Evolutionary conservation across 2,113 vertebrate species (phyloP).

Genomic region (Lepisosteus oculatus): DNA sequence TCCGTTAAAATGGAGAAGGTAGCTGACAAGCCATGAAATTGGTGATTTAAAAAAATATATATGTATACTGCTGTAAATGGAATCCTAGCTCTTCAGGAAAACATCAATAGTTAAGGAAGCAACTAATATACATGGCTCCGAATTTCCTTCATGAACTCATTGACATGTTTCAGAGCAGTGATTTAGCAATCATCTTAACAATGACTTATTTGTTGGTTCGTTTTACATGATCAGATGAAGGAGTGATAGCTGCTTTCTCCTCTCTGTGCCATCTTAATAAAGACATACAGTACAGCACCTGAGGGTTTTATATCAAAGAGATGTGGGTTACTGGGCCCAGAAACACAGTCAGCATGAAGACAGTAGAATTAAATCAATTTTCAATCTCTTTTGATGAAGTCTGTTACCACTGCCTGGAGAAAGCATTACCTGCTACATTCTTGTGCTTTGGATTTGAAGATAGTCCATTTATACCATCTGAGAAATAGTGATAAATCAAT

Average conservation of each 20-base stretch:
- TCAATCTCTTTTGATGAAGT: constrained; percentile 37
- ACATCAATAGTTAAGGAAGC: constrained; percentile 38
- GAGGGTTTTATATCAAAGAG: constrained; percentile 36
- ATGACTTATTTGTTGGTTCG: constrained; percentile 33
- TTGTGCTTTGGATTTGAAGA: constrained; percentile 28
- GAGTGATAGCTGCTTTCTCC: constrained; percentile 47
- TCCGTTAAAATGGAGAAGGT: too few relatives aligned
- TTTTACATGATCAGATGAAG: constrained; percentile 57
- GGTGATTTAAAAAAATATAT: too few relatives aligned
- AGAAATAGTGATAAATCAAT: constrained; percentile 6
- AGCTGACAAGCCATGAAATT: too few relatives aligned
- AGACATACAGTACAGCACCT: constrained; percentile 28
- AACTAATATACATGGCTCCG: constrained; percentile 49
- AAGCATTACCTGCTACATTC: constrained; percentile 56
- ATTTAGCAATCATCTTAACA: constrained; percentile 55
- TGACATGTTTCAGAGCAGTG: constrained; percentile 47
- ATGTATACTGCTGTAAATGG: constrained; percentile 12
- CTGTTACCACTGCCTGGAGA: constrained; percentile 42
- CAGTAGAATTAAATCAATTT: constrained; percentile 42
- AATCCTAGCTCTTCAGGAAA: constrained; percentile 34
- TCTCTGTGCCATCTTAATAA: constrained; percentile 30
- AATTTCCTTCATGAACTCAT: constrained; percentile 52
- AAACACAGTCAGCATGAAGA: constrained; percentile 36
- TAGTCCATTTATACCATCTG: background rate
- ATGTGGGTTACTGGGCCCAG: constrained; percentile 35